Percentiles rank a stretch among this genome's conserved stretches.
phyloP scores from a whole-genome alignment of 2,888 invertebrate genomes.

The Zootermopsis nevadensis region DNA sequence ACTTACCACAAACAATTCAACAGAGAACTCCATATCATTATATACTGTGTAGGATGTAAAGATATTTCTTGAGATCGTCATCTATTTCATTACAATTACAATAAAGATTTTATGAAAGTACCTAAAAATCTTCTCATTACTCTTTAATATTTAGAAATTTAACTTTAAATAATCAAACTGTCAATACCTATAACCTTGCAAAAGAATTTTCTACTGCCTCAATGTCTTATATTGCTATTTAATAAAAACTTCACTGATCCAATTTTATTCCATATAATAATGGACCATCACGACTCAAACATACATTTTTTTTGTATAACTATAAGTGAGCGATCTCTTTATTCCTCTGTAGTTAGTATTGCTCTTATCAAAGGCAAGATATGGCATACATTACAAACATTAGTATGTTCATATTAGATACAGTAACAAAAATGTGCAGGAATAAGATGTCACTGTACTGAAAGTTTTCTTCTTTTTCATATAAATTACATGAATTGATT shows the following conservation, averaged over 20 bases:
- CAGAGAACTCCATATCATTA: too few species aligned
- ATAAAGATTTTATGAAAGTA: not conserved
- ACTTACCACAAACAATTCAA: too few species aligned
- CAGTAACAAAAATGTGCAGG: too few species aligned
- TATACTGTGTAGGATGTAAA: not conserved
- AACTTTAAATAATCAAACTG: not conserved
- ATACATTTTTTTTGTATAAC: not conserved
- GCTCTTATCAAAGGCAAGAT: too few species aligned
- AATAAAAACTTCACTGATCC: not conserved
- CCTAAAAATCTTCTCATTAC: not conserved
- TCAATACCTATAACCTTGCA: not conserved
- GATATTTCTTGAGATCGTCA: not conserved
- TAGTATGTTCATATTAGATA: too few species aligned
- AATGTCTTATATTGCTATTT: not conserved
- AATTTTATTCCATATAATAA: not conserved
- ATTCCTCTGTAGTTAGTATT: too few species aligned
- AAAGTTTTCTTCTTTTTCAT: too few species aligned
- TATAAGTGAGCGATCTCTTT: not conserved
- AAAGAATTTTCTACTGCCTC: not conserved
- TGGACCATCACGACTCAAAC: not conserved
- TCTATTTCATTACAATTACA: not conserved
- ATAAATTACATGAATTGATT: too few species aligned
- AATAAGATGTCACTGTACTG: too few species aligned
- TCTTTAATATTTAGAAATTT: not conserved
- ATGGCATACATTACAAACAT: too few species aligned